These are phyloP conservation scores for Samia ricini DNA, from an alignment of 1,140 invertebrate genomes.

Conservation along the genomic window DNA sequence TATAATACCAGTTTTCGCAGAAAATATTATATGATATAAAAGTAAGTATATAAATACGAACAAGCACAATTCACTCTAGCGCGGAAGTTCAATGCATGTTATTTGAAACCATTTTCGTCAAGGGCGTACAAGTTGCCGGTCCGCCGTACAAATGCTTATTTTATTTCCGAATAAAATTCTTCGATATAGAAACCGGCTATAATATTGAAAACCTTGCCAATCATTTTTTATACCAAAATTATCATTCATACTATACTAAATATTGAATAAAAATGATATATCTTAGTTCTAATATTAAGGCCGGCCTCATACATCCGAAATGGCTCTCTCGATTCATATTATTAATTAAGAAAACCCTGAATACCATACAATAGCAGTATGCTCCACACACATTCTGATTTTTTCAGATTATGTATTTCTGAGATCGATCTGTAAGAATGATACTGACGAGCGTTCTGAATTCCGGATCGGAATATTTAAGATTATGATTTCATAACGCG, in stretches of 20 bases:
- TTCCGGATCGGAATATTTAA: conserved; percentile 6
- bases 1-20: no score
- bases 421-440: not conserved
- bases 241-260: no score
- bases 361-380: not conserved
- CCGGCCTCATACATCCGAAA: not conserved
- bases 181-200: conserved; percentile 30
- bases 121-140: conserved; percentile 24
- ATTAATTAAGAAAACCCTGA: not conserved
- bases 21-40: no score
- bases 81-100: conserved; percentile 31
- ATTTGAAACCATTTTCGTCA: conserved; percentile 37
- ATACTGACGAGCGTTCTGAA: conserved; percentile 7
- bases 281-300: no score
- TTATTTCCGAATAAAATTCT: conserved; percentile 25
- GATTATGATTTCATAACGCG: not conserved
- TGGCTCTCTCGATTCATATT: not conserved
- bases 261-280: no score
- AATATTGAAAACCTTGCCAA: conserved; percentile 43
- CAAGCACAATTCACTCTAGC: conserved; percentile 28
- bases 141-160: conserved; percentile 20
- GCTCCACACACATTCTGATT: not conserved
- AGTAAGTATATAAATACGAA: conserved; percentile 9
- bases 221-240: no score
- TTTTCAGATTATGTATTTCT: not conserved